Conservation (phyloP, 2,113 vertebrate genomes). For the Pseudopipra pipra region DNA sequence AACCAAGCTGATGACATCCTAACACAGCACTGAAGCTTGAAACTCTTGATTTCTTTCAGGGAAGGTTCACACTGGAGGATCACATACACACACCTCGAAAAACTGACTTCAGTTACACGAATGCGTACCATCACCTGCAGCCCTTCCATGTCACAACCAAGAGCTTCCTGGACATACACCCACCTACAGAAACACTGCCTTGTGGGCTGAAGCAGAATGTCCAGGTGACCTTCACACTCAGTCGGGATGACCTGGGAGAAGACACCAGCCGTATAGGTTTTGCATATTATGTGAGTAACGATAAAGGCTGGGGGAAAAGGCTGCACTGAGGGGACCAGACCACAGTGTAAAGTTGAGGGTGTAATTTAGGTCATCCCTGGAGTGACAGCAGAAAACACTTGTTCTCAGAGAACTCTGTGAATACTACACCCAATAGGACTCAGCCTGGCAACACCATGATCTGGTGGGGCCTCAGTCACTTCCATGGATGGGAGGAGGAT, state of each 20-base stretch:
- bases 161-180: slow-evolving; percentile 60
- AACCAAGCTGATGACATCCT: neutral
- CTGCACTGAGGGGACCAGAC: neutral
- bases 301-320: neutral
- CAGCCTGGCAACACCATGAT: neutral
- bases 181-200: neutral
- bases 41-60: slow-evolving; percentile 9
- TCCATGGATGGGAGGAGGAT: neutral
- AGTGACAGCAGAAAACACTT: neutral
- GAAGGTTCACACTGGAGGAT: slow-evolving; percentile 55
- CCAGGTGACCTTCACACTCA: slow-evolving; percentile 47
- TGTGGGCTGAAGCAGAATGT: slow-evolving; percentile 53
- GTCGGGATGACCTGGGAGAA: slow-evolving; percentile 30
- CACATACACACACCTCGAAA: neutral
- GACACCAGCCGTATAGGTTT: slow-evolving; percentile 51
- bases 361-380: neutral
- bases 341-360: neutral
- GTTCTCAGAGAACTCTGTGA: neutral
- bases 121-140: slow-evolving; percentile 27
- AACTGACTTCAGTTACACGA: neutral
- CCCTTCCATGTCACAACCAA: slow-evolving; percentile 59
- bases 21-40: neutral
- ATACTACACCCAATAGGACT: neutral
- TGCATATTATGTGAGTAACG: slow-evolving; percentile 65
- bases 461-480: neutral